phyloP scores from a whole-genome alignment of 1,140 invertebrate species.

The Bombus huntii region DNA sequence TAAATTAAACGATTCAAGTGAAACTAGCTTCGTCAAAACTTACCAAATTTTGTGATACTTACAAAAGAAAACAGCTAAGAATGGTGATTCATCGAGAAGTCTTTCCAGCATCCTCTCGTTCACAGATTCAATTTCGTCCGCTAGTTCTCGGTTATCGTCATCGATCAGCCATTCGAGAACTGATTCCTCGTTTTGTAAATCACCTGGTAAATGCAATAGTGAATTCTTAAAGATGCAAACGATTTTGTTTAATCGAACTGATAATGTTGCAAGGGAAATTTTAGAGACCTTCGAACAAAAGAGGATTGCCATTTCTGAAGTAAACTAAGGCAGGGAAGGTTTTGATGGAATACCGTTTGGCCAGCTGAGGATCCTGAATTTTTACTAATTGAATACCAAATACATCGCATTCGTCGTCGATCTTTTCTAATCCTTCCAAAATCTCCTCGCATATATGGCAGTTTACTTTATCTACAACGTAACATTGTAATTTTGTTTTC shows the following conservation, averaged over 20 bases:
- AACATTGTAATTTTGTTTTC: neutral
- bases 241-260: neutral
- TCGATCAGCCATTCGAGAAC: constrained; percentile 96
- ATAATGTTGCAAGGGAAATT: neutral
- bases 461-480: constrained; percentile 91
- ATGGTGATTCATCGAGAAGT: constrained; percentile 92
- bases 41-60: constrained; percentile 76
- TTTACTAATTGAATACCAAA: constrained; percentile 98
- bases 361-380: constrained; percentile 95
- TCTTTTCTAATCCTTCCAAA: constrained; percentile 93
- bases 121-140: constrained; percentile 96
- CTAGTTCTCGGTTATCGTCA: constrained; percentile 95
- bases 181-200: constrained; percentile 95
- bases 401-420: constrained; percentile 96
- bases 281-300: constrained; percentile 91
- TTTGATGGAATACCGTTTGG: constrained; percentile 96
- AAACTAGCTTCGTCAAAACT: neutral
- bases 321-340: constrained; percentile 97
- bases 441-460: constrained; percentile 97
- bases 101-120: constrained; percentile 95
- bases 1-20: neutral
- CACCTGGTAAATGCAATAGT: constrained; percentile 83
- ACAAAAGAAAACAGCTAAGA: constrained; percentile 97
- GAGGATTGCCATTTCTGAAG: constrained; percentile 96
- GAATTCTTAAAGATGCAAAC: neutral